Evolutionary conservation across 2,113 vertebrate species (phyloP).

Genomic region (Prolemur simus): DNA sequence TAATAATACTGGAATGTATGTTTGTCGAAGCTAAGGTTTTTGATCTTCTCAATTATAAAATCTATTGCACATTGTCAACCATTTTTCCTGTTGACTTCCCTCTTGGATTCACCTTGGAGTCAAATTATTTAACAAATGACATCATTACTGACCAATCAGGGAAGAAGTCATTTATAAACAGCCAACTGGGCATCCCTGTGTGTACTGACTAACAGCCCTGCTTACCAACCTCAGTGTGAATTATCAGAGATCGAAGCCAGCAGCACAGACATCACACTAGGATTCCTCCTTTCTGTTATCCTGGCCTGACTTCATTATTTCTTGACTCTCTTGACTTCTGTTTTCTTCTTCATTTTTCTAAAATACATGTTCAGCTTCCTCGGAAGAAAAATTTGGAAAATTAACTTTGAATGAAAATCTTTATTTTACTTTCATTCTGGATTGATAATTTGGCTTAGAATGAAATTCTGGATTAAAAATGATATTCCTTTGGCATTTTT

Average conservation of each 20-base stretch:
- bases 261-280: neutral
- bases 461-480: slow-evolving; percentile 16
- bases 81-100: neutral
- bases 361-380: neutral
- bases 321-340: neutral
- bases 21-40: neutral
- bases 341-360: neutral
- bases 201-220: neutral
- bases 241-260: neutral
- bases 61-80: neutral
- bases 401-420: neutral
- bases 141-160: neutral
- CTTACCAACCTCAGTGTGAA: fast-evolving
- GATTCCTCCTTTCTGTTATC: neutral
- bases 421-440: neutral
- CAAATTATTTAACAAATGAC: neutral
- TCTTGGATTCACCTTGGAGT: neutral
- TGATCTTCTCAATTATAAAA: neutral
- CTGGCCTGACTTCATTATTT: neutral
- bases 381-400: slow-evolving; percentile 22
- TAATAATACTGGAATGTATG: neutral
- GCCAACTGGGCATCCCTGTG: neutral
- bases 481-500: neutral
- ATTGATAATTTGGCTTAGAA: neutral
- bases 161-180: neutral